These are phyloP conservation scores for Callopanchax toddi DNA, from an alignment of 2,113 vertebrate genomes.

Conservation along the genomic window DNA sequence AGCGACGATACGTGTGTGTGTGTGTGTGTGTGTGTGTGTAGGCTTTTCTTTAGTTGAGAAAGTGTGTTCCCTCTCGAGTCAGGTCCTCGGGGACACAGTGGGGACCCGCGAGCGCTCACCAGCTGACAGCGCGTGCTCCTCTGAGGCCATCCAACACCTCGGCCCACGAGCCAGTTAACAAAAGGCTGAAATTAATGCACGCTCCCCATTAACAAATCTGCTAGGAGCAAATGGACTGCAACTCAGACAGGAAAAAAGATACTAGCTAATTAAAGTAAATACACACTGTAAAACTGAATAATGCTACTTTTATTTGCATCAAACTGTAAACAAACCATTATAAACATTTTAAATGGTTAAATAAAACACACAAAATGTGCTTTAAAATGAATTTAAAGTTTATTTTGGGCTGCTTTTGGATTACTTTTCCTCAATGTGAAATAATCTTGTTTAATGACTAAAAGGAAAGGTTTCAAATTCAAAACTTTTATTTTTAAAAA, in stretches of 20 bases:
- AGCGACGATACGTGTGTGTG: constrained; percentile 29
- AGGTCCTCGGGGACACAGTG: constrained; percentile 87
- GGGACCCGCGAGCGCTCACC: constrained; percentile 91
- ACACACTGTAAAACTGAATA: too few relatives aligned
- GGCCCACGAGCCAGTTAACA: constrained; percentile 83
- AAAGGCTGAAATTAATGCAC: constrained; percentile 87
- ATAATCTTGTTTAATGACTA: too few relatives aligned
- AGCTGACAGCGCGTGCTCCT: constrained; percentile 97
- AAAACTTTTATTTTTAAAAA: too few relatives aligned
- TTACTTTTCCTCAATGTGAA: too few relatives aligned
- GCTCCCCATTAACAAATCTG: constrained; percentile 63
- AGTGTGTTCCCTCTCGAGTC: constrained; percentile 77
- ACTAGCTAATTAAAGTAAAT: not conserved
- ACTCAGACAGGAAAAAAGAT: constrained; percentile 10
- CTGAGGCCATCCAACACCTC: constrained; percentile 89
- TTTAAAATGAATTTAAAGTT: too few relatives aligned
- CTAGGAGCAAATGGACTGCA: constrained; percentile 40
- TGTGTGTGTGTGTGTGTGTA: constrained; percentile 24
- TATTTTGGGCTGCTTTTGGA: too few relatives aligned
- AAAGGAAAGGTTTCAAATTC: too few relatives aligned
- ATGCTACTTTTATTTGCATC: too few relatives aligned
- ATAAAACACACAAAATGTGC: too few relatives aligned
- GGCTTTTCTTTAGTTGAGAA: constrained; percentile 67
- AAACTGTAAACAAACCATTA: not conserved
- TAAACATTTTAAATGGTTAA: not conserved